These are phyloP conservation scores for Hesperophylax magnus DNA, from an alignment of 1,140 invertebrate species.

Conservation along the genomic window DNA sequence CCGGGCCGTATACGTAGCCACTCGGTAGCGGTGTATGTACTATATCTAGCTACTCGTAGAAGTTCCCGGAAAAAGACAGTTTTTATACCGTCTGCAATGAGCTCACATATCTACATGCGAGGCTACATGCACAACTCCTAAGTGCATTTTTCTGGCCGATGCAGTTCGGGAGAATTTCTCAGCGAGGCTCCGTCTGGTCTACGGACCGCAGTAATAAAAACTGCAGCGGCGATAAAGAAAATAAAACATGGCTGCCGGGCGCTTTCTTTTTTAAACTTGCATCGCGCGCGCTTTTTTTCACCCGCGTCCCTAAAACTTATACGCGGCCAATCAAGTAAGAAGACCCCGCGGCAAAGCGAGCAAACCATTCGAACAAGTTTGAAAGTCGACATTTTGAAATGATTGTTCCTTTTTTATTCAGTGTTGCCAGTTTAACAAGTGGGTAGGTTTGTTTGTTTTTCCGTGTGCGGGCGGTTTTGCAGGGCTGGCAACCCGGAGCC, in stretches of 20 bases:
- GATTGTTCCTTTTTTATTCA: too few species aligned
- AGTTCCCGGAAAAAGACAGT: constrained; percentile 49
- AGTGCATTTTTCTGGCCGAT: constrained; percentile 16
- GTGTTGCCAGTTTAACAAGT: too few species aligned
- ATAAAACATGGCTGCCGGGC: constrained; percentile 57
- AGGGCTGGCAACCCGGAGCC: constrained; percentile 40
- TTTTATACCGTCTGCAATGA: constrained; percentile 51
- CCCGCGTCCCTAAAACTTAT: neutral
- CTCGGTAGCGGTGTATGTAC: too few species aligned
- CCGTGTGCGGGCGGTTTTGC: constrained; percentile 6
- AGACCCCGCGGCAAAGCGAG: too few species aligned
- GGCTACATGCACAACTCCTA: neutral
- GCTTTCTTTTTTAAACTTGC: constrained; percentile 54
- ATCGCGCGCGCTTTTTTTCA: constrained; percentile 53
- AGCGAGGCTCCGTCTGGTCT: constrained; percentile 56
- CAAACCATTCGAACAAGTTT: too few species aligned
- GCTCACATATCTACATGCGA: constrained; percentile 28
- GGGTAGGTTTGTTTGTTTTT: neutral
- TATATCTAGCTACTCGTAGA: neutral
- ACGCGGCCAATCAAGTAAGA: too few species aligned
- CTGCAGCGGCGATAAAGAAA: constrained; percentile 57
- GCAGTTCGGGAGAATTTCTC: constrained; percentile 43
- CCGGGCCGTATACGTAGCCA: neutral
- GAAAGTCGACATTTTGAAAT: too few species aligned
- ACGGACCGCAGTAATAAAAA: constrained; percentile 56